phyloP scores from a whole-genome alignment of 2,888 invertebrate genomes.

The Labia minor region DNA sequence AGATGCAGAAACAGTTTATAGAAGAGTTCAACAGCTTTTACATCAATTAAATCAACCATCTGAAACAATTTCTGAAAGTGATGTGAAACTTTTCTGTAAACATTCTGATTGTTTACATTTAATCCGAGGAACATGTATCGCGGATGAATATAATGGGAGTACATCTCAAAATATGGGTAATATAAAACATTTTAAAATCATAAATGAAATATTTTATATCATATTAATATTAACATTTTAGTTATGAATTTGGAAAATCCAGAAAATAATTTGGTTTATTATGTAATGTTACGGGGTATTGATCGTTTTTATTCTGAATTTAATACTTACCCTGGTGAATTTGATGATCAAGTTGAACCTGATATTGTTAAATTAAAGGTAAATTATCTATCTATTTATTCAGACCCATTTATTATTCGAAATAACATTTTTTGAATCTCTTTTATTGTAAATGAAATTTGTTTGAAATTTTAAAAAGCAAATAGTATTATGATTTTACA shows the following conservation, averaged over 20 bases:
- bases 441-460: too few species aligned
- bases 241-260: slow-evolving; percentile 67
- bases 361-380: slow-evolving; percentile 81
- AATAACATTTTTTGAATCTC: too few species aligned
- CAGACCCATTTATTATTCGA: too few species aligned
- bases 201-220: slow-evolving; percentile 17
- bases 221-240: slow-evolving; percentile 34
- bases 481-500: too few species aligned
- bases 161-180: slow-evolving; percentile 28
- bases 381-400: slow-evolving; percentile 19
- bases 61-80: slow-evolving; percentile 62
- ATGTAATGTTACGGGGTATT: slow-evolving; percentile 79
- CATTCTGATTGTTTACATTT: slow-evolving; percentile 73
- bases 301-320: slow-evolving; percentile 83
- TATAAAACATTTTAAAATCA: slow-evolving; percentile 27
- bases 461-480: too few species aligned
- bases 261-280: slow-evolving; percentile 78
- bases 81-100: slow-evolving; percentile 78
- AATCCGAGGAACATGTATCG: slow-evolving; percentile 62
- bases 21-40: slow-evolving; percentile 68
- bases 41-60: slow-evolving; percentile 64
- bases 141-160: slow-evolving; percentile 64
- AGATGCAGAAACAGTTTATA: slow-evolving; percentile 71
- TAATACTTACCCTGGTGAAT: slow-evolving; percentile 81
- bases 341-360: slow-evolving; percentile 72